phyloP scores from a whole-genome alignment of 2,797 vertebrate genomes.

The Cuculus canorus region DNA sequence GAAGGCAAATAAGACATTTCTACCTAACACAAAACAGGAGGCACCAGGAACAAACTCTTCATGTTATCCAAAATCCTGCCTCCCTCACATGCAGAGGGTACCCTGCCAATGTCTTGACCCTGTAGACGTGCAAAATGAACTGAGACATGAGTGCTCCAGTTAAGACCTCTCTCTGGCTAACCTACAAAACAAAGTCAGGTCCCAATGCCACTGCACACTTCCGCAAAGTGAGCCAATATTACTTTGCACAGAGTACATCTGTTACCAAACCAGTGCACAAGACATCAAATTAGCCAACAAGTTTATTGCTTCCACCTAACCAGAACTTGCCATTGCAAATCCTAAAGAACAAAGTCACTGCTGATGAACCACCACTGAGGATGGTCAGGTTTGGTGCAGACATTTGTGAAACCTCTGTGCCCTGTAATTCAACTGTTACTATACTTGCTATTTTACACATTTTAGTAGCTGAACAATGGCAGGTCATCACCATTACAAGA shows the following conservation, averaged over 20 bases:
- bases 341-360: background rate
- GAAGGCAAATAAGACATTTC: background rate
- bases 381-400: background rate
- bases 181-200: background rate
- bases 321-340: background rate
- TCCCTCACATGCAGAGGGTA: background rate
- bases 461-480: background rate
- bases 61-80: background rate
- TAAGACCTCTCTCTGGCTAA: background rate
- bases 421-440: background rate
- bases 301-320: background rate
- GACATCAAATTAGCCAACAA: background rate
- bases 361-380: fast-evolving
- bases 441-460: background rate
- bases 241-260: background rate
- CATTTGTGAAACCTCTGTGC: background rate
- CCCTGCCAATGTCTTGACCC: background rate
- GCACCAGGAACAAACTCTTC: background rate
- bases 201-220: background rate
- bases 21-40: background rate
- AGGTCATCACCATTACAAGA: background rate
- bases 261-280: fast-evolving
- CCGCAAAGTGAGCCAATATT: background rate
- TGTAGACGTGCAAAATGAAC: background rate
- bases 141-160: background rate